Evolutionary conservation across 2,888 invertebrate species (phyloP), one percentile per base, ranked within the genome.

Genomic region (Acanthopleura granulata): DNA sequence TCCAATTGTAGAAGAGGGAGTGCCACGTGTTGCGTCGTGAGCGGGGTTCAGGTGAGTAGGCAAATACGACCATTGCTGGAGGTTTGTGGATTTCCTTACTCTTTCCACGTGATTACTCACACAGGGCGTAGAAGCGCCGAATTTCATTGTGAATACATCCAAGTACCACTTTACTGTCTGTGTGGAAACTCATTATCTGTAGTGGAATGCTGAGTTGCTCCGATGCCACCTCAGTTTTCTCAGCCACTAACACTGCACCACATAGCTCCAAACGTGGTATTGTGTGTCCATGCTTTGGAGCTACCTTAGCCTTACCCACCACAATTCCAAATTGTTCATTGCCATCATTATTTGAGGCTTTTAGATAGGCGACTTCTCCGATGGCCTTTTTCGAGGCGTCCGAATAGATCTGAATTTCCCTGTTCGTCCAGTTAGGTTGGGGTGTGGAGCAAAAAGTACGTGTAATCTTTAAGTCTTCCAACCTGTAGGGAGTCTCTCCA

Each of bases 231-330:
- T 74, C n/a, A 22, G 49, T 22, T 16, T 71, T 30, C 57, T 74
- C 66, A 27, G 40, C 74, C 4, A 66, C 74, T 0, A 75, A 27
- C 22, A 75, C 73, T 27, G 76, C 74, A n/a, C 75, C 76, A 29
- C 57, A 57, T 6, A 76, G 30, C 57, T 76, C 76, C n/a, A 76
- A 50, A 6, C 74, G 18, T 18, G 76, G 76, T 18, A 75, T 73
- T 27, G 74, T 74, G 3, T 49, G 72, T 22, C 40, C 9, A 40
- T 3, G 40, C 3, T 3, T 6, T 40, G 40, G 40, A 40, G 40
- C 40, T 6, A 6, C 40, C 3, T 40, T 40, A 9, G 40, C 40
- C 3, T 3, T 40, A 9, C 4, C 40, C 3, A 40, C 3, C 4
- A 40, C 9, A 40, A 40, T 6, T 40, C 4, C 4, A 9, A 40